phyloP scores from a whole-genome alignment of 1,140 invertebrate species.

The Arctopsyche grandis region DNA sequence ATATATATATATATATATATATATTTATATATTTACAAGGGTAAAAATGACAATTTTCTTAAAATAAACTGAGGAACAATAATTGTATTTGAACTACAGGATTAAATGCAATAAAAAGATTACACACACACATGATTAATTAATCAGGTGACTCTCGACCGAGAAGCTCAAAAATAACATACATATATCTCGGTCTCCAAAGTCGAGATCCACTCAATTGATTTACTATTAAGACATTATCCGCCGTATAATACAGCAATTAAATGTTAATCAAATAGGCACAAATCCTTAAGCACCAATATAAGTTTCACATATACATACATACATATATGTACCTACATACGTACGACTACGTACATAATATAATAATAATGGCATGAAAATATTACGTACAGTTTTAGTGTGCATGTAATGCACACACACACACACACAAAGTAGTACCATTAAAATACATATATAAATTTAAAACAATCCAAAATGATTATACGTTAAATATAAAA shows the following conservation, averaged over 20 bases:
- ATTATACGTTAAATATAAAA: background rate
- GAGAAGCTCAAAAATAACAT: background rate
- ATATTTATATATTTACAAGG: constrained; percentile 17
- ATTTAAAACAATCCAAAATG: background rate
- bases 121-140: background rate
- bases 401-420: no score
- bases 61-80: constrained; percentile 50
- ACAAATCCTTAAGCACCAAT: constrained; percentile 24
- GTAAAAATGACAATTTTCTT: constrained; percentile 16
- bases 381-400: background rate
- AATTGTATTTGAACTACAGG: constrained; percentile 48
- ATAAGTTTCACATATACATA: background rate
- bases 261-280: constrained; percentile 6
- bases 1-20: constrained; percentile 15
- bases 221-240: background rate
- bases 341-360: background rate
- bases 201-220: background rate
- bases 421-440: background rate
- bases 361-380: background rate
- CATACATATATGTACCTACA: background rate
- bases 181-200: background rate
- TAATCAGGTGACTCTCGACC: background rate
- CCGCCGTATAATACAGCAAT: background rate
- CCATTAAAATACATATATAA: no score
- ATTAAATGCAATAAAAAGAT: constrained; percentile 24